A percentile compares a stretch with the other conserved stretches of the same genome.
These are phyloP conservation scores for Rhinogobio ventralis DNA, from an alignment of 2,797 vertebrate species.

Conservation along the genomic window DNA sequence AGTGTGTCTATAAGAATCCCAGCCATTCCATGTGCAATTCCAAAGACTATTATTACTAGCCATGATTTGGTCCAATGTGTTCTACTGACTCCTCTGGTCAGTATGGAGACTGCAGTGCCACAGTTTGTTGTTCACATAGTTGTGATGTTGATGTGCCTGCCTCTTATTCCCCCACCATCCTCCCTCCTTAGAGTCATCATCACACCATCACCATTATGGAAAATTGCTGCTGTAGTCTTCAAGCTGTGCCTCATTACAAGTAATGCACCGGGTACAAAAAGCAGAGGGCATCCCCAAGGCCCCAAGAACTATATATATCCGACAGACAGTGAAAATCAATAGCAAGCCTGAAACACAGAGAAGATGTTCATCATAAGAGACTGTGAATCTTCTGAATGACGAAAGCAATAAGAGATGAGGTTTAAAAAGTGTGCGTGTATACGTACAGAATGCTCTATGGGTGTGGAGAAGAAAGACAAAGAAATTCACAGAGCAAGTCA, in stretches of 20 bases:
- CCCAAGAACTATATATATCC: slow-evolving; percentile 85
- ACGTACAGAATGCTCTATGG: neutral
- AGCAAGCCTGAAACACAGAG: slow-evolving; percentile 82
- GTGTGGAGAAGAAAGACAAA: neutral
- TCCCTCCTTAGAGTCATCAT: slow-evolving; percentile 65
- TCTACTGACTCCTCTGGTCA: neutral
- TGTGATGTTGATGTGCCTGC: slow-evolving; percentile 45
- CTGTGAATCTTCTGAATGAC: slow-evolving; percentile 71
- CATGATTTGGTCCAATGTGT: neutral
- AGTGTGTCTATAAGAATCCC: neutral
- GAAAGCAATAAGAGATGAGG: slow-evolving; percentile 33
- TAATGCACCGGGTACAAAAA: slow-evolving; percentile 85
- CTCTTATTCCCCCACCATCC: slow-evolving; percentile 42
- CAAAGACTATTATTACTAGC: neutral
- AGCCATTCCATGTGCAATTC: neutral
- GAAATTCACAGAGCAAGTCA: neutral
- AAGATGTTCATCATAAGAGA: slow-evolving; percentile 77
- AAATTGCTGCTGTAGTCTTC: slow-evolving; percentile 84
- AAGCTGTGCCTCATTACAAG: slow-evolving; percentile 87
- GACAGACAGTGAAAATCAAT: slow-evolving; percentile 92
- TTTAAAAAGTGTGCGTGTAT: neutral
- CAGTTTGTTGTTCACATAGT: slow-evolving; percentile 38
- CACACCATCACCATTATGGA: slow-evolving; percentile 78
- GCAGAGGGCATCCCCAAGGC: slow-evolving; percentile 82
- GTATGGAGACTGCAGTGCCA: slow-evolving; percentile 6